These are phyloP conservation scores for Coregonus sp. DNA, from an alignment of 2,797 vertebrate species.

Conservation along the genomic window DNA sequence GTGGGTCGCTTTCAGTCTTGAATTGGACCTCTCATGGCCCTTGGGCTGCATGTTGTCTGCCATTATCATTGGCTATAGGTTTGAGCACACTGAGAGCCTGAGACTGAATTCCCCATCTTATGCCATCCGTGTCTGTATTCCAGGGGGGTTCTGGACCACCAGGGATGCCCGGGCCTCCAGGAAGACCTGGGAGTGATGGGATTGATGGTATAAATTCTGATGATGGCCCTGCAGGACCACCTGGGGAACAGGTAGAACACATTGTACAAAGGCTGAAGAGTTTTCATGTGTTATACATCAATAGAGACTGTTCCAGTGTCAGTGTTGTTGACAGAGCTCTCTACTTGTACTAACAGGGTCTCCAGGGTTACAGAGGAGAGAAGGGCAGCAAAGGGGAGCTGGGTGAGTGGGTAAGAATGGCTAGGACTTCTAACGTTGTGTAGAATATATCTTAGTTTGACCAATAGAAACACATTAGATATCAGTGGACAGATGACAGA, in stretches of 20 bases:
- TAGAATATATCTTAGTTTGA: conserved; percentile 13
- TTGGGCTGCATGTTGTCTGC: too few species aligned
- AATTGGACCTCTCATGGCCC: too few species aligned
- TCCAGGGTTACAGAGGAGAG: conserved; percentile 73
- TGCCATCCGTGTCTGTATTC: background rate
- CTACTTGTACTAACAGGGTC: conserved; percentile 61
- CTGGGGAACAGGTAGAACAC: conserved; percentile 68
- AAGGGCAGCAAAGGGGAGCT: conserved; percentile 74
- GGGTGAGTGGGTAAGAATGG: conserved; percentile 81
- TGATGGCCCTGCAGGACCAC: conserved; percentile 56
- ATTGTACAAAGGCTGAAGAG: background rate
- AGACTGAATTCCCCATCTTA: background rate
- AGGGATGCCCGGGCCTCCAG: conserved; percentile 72
- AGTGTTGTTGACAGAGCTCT: background rate
- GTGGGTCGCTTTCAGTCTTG: too few species aligned
- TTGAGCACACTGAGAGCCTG: too few species aligned
- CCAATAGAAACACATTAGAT: background rate
- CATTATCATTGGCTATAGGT: too few species aligned
- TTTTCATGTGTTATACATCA: background rate
- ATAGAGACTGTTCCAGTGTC: background rate
- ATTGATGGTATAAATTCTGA: conserved; percentile 43
- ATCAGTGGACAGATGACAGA: background rate
- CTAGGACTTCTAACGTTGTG: conserved; percentile 51
- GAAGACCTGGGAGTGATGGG: conserved; percentile 71
- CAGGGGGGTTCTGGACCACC: conserved; percentile 70